phyloP scores from a whole-genome alignment of 2,888 invertebrate species.

The Timema podura region DNA sequence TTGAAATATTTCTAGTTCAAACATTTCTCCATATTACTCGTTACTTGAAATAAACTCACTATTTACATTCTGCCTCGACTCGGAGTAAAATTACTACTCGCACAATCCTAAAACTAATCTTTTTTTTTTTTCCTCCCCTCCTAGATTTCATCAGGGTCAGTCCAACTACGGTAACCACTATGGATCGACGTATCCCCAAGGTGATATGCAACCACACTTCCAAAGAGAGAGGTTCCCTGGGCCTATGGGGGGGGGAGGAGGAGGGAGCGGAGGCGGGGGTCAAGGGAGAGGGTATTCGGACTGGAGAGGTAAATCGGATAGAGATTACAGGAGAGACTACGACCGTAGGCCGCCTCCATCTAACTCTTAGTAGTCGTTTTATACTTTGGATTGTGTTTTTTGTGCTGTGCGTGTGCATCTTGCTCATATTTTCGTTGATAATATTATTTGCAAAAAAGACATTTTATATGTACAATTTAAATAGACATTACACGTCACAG shows the following conservation, averaged over 20 bases:
- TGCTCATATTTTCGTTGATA: too few relatives aligned
- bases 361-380: constrained; percentile 32
- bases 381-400: not conserved
- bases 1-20: too few relatives aligned
- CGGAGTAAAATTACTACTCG: too few relatives aligned
- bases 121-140: too few relatives aligned
- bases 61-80: too few relatives aligned
- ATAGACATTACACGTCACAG: too few relatives aligned
- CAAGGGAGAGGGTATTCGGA: constrained; percentile 24
- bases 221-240: constrained; percentile 26
- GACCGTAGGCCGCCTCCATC: constrained; percentile 56
- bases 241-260: constrained; percentile 18
- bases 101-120: too few relatives aligned
- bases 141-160: constrained; percentile 28
- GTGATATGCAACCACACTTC: constrained; percentile 26
- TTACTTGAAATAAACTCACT: too few relatives aligned
- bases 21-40: too few relatives aligned
- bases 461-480: too few relatives aligned
- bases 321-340: constrained; percentile 56
- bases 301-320: constrained; percentile 37
- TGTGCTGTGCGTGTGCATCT: constrained; percentile 21
- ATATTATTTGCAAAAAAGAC: too few relatives aligned
- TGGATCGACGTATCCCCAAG: constrained; percentile 20
- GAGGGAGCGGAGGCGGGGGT: constrained; percentile 24
- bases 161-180: constrained; percentile 26